Conservation (phyloP, 2,113 vertebrate species). For the Maccullochella peelii region DNA sequence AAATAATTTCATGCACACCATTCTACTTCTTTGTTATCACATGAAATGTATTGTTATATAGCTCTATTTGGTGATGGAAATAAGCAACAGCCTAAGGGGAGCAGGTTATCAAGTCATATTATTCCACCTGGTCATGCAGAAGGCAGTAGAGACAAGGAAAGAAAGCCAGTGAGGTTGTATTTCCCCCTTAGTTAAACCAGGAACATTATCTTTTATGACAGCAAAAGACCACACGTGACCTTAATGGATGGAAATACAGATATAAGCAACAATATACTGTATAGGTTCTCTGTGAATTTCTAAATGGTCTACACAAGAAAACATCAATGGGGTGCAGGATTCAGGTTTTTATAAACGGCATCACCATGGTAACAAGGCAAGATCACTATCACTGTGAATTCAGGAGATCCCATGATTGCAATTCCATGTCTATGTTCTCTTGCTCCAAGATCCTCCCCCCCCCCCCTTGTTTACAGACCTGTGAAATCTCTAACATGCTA, state of each 20-base stretch:
- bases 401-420: conserved; percentile 52
- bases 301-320: neutral
- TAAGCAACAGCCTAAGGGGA: conserved; percentile 27
- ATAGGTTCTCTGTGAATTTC: conserved; percentile 6
- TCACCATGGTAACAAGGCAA: conserved; percentile 65
- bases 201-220: conserved; percentile 31
- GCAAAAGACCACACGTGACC: neutral
- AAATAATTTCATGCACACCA: conserved; percentile 47
- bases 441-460: conserved; percentile 25
- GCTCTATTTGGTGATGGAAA: conserved; percentile 47
- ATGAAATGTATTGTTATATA: conserved; percentile 40
- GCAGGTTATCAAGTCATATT: conserved; percentile 45
- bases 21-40: conserved; percentile 58
- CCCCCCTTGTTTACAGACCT: conserved; percentile 57
- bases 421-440: conserved; percentile 21
- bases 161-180: neutral
- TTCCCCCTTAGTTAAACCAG: conserved; percentile 14
- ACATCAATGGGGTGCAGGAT: conserved; percentile 13
- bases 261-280: neutral
- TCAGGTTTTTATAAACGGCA: conserved; percentile 46
- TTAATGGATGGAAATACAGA: conserved; percentile 23
- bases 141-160: conserved; percentile 1
- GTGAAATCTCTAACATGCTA: conserved; percentile 53
- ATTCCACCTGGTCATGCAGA: conserved; percentile 51
- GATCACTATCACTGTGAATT: conserved; percentile 37